phyloP scores from a whole-genome alignment of 2,113 vertebrate species.

The Eudyptes chrysolophus region DNA sequence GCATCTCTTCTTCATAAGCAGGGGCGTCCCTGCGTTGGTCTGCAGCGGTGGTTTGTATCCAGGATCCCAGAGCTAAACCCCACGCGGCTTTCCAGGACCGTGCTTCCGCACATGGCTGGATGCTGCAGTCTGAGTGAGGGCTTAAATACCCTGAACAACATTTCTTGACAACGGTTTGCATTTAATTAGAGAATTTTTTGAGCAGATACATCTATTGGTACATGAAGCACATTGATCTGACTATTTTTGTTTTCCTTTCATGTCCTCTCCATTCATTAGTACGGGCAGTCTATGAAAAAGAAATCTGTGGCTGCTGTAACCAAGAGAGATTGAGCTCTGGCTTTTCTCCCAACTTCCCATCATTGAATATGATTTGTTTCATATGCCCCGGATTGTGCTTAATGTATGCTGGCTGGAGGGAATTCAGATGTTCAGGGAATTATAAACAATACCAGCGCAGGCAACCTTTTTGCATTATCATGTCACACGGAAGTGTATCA shows the following conservation, averaged over 20 bases:
- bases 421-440: not conserved
- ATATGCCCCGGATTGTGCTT: conserved; percentile 13
- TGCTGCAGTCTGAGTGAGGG: not conserved
- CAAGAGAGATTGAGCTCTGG: conserved; percentile 20
- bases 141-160: not conserved
- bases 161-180: not conserved
- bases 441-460: conserved; percentile 3
- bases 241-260: conserved; percentile 24
- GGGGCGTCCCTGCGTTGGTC: rapidly evolving
- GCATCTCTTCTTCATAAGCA: not conserved
- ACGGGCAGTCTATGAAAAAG: conserved; percentile 27
- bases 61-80: not conserved
- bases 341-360: conserved; percentile 22
- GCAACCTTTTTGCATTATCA: not conserved
- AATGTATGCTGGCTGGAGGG: conserved; percentile 29
- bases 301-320: conserved; percentile 36
- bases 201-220: not conserved
- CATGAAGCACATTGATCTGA: not conserved
- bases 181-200: not conserved
- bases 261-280: conserved; percentile 16
- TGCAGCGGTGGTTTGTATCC: not conserved
- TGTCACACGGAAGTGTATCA: not conserved
- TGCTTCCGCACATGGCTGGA: not conserved
- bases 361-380: conserved; percentile 49
- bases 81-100: not conserved